Evolutionary conservation across 2,888 invertebrate genomes (phyloP).

Genomic region (Diogma glabrata): DNA sequence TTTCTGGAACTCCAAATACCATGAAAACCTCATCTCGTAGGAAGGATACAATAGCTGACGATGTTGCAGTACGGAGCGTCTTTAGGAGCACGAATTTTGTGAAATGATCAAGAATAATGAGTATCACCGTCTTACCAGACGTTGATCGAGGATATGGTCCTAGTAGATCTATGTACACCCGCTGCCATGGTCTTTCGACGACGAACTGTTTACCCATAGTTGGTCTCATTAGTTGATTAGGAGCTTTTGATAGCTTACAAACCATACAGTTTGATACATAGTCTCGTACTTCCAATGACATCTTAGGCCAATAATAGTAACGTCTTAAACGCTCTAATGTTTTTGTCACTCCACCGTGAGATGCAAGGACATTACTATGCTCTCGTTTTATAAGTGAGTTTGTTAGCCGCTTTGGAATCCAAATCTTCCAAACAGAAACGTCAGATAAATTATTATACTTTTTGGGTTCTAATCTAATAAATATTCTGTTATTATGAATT

Average conservation of each 20-base stretch:
- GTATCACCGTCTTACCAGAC: slow-evolving; percentile 7
- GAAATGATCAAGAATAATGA: slow-evolving; percentile 15
- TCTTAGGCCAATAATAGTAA: too few species aligned
- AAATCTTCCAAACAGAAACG: not conserved
- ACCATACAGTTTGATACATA: slow-evolving; percentile 13
- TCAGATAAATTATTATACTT: slow-evolving; percentile 14
- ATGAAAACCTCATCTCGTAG: slow-evolving; percentile 20
- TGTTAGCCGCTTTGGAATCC: not conserved
- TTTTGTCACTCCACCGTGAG: too few species aligned
- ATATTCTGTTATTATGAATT: not conserved
- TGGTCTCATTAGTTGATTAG: slow-evolving; percentile 4
- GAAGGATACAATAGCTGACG: slow-evolving; percentile 8
- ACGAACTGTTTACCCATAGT: slow-evolving; percentile 12
- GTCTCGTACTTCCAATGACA: slow-evolving; percentile 12
- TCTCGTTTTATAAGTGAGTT: not conserved
- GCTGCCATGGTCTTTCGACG: not conserved
- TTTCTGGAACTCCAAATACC: slow-evolving; percentile 9
- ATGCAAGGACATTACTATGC: not conserved
- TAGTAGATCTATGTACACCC: not conserved
- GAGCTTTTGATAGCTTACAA: slow-evolving; percentile 13
- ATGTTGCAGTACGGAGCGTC: slow-evolving; percentile 8
- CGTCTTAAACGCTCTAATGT: too few species aligned
- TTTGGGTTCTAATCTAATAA: not conserved
- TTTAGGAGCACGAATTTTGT: slow-evolving; percentile 14
- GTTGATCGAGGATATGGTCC: slow-evolving; percentile 1